Conservation (phyloP, 2,797 vertebrate species). For the Halcyon chelicuti region DNA sequence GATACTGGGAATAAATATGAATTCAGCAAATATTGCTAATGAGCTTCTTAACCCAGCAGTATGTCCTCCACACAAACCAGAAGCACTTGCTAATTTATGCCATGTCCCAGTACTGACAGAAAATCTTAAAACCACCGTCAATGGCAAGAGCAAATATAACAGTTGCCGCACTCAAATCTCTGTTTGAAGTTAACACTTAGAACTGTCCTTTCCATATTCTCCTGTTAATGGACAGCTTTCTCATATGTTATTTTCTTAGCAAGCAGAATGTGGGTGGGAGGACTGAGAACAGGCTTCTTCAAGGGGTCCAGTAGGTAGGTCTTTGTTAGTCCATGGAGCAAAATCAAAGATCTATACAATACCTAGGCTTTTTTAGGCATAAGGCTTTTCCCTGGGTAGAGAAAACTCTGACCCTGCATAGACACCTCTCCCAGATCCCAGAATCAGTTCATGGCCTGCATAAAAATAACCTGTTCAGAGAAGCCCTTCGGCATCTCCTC, state of each 20-base stretch:
- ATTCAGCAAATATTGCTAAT: conserved; percentile 59
- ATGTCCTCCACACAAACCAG: conserved; percentile 9
- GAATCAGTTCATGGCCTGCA: neutral
- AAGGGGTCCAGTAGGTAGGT: neutral
- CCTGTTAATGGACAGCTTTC: neutral
- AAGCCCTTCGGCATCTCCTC: neutral
- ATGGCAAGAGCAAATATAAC: neutral
- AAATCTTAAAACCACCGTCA: conserved; percentile 18
- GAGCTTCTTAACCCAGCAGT: conserved; percentile 46
- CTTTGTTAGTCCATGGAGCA: neutral
- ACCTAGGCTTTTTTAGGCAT: neutral
- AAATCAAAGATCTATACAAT: neutral
- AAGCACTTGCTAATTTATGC: conserved; percentile 19
- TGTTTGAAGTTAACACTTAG: neutral
- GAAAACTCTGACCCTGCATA: neutral
- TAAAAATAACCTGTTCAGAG: neutral
- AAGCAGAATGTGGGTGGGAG: neutral
- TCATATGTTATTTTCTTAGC: neutral
- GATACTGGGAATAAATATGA: conserved; percentile 59
- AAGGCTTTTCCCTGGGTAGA: neutral
- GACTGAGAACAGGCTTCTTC: neutral
- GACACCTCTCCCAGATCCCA: neutral
- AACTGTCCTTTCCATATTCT: neutral
- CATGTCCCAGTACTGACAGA: neutral
- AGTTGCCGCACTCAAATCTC: neutral